Conservation (phyloP, 2,113 vertebrate genomes). For the Emydocephalus ijimae region DNA sequence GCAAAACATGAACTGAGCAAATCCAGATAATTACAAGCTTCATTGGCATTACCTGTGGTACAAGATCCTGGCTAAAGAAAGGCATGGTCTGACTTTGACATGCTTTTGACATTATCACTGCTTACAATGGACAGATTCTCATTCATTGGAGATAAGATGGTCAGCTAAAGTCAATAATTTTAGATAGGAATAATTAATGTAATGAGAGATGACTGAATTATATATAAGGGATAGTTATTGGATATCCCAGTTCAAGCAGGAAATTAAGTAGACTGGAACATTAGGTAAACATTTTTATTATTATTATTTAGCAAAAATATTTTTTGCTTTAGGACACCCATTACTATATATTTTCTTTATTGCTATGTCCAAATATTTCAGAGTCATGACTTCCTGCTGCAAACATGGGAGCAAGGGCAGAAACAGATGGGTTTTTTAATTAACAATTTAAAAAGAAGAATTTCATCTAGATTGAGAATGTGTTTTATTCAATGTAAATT, state of each 20-base stretch:
- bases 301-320: background rate
- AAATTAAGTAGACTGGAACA: background rate
- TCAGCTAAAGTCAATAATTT: background rate
- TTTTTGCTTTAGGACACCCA: background rate
- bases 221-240: background rate
- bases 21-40: background rate
- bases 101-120: background rate
- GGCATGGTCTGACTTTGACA: background rate
- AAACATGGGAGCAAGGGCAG: background rate
- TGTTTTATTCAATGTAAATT: background rate
- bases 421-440: background rate
- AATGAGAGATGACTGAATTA: constrained; percentile 1
- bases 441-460: background rate
- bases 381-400: constrained; percentile 12
- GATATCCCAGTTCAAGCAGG: background rate
- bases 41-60: background rate
- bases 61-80: background rate
- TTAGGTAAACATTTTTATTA: constrained; percentile 5
- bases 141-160: background rate
- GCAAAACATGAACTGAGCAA: background rate
- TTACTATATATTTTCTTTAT: background rate
- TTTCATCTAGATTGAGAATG: background rate
- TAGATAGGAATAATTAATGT: background rate
- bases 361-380: background rate
- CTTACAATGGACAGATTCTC: background rate